Evolutionary conservation across 2,797 vertebrate species (phyloP), one percentile per base, ranked within the genome.

Genomic region (Mycteria americana): DNA sequence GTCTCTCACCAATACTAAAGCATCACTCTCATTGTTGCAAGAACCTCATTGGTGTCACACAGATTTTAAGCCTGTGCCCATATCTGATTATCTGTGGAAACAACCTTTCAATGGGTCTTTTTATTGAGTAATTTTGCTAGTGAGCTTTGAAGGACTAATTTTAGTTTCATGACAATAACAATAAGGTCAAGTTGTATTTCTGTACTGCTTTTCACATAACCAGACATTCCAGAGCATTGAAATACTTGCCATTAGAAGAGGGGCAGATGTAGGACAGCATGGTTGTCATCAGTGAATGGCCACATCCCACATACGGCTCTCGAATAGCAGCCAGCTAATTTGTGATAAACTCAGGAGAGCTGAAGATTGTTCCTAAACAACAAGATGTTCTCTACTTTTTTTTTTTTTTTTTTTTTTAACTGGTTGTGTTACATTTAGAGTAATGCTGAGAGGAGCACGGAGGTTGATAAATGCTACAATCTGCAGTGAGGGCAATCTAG

Each of bases 41-140:
- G 90, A 93, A 67, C 91, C 94, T 97, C 92, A 80, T 95, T 94
- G 96, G 89, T 95, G 96, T 96, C 94, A 93, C 91, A 94, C 57
- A 85, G 88, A 94, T 97, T 94, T 97, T 95, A 80, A 97, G 91
- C 88, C 43, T 63, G 7, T 87, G 74, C 81, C 95, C 78, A 39
- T 94, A 96, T 96, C 94, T 93, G 92, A 96, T 96, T 97, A 86
- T 96, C 95, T 96, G 93, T 94, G 94, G 94, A 96, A 97, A 92
- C 89, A 89, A 84, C 92, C 85, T 95, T 89, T 97, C 94, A 95
- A 41, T 85, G 94, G 85, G 60, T 51, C 90, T 94, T 96, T 94
- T 93, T 89, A 80, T 4, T 13, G 6, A 51, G 68, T 69, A 74
- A 7, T 57, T 94, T 69, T 45, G 39, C 87, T 39, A 12, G 69